Evolutionary conservation across 1,140 invertebrate genomes (phyloP).

Genomic region (Drosophila simulans): DNA sequence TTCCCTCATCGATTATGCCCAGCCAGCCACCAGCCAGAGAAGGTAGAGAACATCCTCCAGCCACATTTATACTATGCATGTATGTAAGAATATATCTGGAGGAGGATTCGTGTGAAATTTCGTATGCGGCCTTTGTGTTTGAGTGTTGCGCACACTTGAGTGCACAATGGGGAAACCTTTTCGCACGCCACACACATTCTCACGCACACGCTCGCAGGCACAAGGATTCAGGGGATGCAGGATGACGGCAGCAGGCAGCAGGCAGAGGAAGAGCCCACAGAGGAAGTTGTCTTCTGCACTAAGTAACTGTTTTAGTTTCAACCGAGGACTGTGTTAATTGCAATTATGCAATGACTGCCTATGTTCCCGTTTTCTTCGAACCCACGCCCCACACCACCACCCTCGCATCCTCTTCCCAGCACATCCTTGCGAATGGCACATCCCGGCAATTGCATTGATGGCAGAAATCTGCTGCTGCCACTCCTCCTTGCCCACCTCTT

Average conservation of each 20-base stretch:
- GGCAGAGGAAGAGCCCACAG: conserved; percentile 5
- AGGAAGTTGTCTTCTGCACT: conserved; percentile 63
- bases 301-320: conserved; percentile 68
- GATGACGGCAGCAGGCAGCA: conserved; percentile 17
- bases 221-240: conserved; percentile 19
- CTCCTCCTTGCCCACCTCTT: not conserved
- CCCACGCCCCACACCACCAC: not conserved
- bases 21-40: conserved; percentile 23
- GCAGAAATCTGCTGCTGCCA: conserved; percentile 23
- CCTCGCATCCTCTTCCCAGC: not conserved
- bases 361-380: not conserved
- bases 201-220: conserved; percentile 2
- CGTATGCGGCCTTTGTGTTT: conserved; percentile 38
- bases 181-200: conserved; percentile 36
- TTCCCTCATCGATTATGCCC: conserved; percentile 48
- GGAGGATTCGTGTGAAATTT: conserved; percentile 59
- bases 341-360: conserved; percentile 74
- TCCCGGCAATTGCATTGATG: conserved; percentile 71
- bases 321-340: conserved; percentile 70
- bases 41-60: conserved; percentile 17
- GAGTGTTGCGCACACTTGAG: conserved; percentile 55
- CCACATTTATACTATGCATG: not conserved
- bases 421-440: conserved; percentile 65
- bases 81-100: conserved; percentile 27
- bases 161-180: conserved; percentile 59